These are phyloP conservation scores for Pocota personata DNA, from an alignment of 2,888 invertebrate species.

Conservation along the genomic window DNA sequence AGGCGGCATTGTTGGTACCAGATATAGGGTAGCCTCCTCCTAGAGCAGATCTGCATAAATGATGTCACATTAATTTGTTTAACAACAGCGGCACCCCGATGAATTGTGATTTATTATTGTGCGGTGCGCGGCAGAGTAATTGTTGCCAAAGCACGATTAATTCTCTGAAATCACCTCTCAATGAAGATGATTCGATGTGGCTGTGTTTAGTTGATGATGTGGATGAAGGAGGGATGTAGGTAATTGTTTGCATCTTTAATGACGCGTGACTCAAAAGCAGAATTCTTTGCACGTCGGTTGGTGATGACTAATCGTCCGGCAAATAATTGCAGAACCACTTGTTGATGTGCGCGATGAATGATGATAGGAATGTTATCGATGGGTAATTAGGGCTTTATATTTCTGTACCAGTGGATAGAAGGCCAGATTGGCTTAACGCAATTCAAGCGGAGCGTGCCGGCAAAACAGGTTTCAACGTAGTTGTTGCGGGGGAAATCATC, in stretches of 20 bases:
- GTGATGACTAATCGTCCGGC: slow-evolving; percentile 35
- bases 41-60: slow-evolving; percentile 18
- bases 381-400: not conserved
- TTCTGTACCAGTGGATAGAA: not conserved
- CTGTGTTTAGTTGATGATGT: not conserved
- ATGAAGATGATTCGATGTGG: slow-evolving; percentile 15
- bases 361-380: slow-evolving; percentile 1
- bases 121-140: slow-evolving; percentile 9
- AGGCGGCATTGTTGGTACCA: not conserved
- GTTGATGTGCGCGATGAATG: slow-evolving; percentile 12
- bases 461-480: not conserved
- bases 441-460: not conserved
- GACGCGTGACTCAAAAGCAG: slow-evolving; percentile 50
- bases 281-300: not conserved
- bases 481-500: not conserved
- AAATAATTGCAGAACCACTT: slow-evolving; percentile 33
- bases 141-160: slow-evolving; percentile 23
- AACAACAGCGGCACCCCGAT: slow-evolving; percentile 1
- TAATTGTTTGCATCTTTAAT: slow-evolving; percentile 57
- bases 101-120: slow-evolving; percentile 39
- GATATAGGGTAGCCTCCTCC: not conserved
- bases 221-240: not conserved
- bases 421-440: not conserved
- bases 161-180: slow-evolving; percentile 26
- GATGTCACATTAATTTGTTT: slow-evolving; percentile 60